A percentile compares a stretch with the other conserved stretches of the same genome.
These are phyloP conservation scores for Acanthacorydalis orientalis DNA, from an alignment of 2,888 invertebrate genomes.

Conservation along the genomic window DNA sequence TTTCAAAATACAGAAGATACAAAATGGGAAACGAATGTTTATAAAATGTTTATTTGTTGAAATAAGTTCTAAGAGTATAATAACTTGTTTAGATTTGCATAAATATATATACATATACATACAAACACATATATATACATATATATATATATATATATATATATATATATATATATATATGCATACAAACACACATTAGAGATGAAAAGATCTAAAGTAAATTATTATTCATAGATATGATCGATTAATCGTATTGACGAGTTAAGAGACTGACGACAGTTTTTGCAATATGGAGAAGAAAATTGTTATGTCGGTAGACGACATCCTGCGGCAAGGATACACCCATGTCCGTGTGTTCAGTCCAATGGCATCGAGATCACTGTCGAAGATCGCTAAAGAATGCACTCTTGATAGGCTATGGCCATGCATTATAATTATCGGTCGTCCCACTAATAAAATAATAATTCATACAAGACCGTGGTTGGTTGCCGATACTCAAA, in stretches of 20 bases:
- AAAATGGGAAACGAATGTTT: background rate
- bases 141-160: background rate
- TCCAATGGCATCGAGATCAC: no score
- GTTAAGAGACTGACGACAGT: no score
- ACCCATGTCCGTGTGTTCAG: no score
- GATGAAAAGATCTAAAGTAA: no score
- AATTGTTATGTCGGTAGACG: no score
- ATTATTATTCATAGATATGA: no score
- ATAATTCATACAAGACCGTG: slow-evolving; percentile 8
- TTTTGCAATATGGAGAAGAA: no score
- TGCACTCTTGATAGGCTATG: slow-evolving; percentile 8
- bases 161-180: background rate
- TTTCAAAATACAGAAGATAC: no score
- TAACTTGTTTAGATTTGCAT: background rate
- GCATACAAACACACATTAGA: background rate
- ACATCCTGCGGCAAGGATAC: no score
- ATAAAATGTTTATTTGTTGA: background rate
- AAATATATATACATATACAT: background rate
- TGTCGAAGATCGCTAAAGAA: slow-evolving; percentile 8
- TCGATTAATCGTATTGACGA: no score
- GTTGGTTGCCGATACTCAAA: slow-evolving; percentile 3
- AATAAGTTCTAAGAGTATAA: no score
- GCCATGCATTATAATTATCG: slow-evolving; percentile 9
- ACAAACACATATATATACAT: background rate
- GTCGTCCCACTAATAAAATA: slow-evolving; percentile 9